Evolutionary conservation across 2,888 invertebrate species (phyloP), one percentile per base, ranked within the genome.

Genomic region (Drosophila ustulata): DNA sequence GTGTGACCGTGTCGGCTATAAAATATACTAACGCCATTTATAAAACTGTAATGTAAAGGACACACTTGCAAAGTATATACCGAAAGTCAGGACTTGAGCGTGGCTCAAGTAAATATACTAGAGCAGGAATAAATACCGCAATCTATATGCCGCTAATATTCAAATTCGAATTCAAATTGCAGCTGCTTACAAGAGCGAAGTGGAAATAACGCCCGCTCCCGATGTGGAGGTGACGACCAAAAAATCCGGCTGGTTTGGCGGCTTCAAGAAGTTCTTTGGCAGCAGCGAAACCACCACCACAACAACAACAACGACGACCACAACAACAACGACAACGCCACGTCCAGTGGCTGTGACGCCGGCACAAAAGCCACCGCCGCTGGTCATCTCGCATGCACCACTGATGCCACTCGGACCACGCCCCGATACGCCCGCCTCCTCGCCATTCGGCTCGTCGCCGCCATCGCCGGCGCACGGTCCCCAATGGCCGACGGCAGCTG

Each of bases 221-320:
- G 86, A 88, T 52, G 73, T 84, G 25, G 82, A 90, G 58, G 75
- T 82, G 1, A 84, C 88, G 0, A 90, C 91, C 6, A 91, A 90
- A 32, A 90, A 90, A 51, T 79, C 87, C 1, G 80, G 90, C 52
- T 92, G 91, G 82, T 91, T 92, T 52, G 82, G 91, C 25, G 90
- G 92, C 34, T 80, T 91, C 32, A 91, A 90, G 51, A 91, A 89
- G 62, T 82, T 88, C 58, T 92, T 91, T 49, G 67, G 88, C 41
- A 78, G 73, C 46, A 71, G 80, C 3, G 80, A 88, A 0, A 68
- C 80, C 4, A 81, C 78, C 0, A 82, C 88, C 0, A 74, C 82
- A 1, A 66, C 72, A 1, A 28, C 66, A 1, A 66, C 70, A 0
- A 26, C 66, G 2, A 49, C 71, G 1, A 71, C 61, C 0, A 75